Conservation (phyloP, 2,797 vertebrate species). For the Acipenser transmontanus region DNA sequence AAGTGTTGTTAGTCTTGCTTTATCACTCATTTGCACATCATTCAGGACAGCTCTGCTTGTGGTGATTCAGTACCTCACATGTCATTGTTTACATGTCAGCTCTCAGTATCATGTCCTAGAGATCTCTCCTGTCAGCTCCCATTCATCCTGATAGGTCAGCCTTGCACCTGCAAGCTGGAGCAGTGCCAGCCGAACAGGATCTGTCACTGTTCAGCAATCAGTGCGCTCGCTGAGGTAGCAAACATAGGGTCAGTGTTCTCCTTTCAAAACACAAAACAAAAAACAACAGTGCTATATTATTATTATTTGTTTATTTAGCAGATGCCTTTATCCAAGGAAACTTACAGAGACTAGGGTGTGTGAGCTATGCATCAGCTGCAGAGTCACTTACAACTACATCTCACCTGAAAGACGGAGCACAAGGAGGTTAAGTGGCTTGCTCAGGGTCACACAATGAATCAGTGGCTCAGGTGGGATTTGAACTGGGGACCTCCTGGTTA, state of each 20-base stretch:
- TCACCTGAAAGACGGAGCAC: no score
- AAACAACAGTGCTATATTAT: not conserved
- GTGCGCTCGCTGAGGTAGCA: slow-evolving; percentile 35
- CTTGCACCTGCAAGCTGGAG: slow-evolving; percentile 47
- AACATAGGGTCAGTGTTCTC: not conserved
- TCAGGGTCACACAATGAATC: no score
- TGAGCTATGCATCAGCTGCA: no score
- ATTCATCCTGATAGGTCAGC: slow-evolving; percentile 55
- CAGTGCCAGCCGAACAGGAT: slow-evolving; percentile 42
- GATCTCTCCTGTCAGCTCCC: slow-evolving; percentile 58
- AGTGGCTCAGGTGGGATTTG: no score
- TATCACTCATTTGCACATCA: slow-evolving; percentile 50
- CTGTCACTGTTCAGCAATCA: slow-evolving; percentile 49
- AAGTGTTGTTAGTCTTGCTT: slow-evolving; percentile 39
- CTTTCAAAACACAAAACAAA: not conserved
- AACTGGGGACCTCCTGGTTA: no score
- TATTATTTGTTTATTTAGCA: no score
- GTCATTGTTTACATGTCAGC: slow-evolving; percentile 50
- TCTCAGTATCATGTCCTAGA: slow-evolving; percentile 37
- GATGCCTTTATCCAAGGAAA: no score
- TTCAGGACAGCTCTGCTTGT: slow-evolving; percentile 45
- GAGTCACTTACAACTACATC: no score
- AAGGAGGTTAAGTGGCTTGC: no score
- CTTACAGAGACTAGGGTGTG: no score
- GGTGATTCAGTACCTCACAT: slow-evolving; percentile 42